A percentile compares a stretch with the other conserved stretches of the same genome.
These are phyloP conservation scores for Morone saxatilis DNA, from an alignment of 2,113 vertebrate genomes.

Conservation along the genomic window DNA sequence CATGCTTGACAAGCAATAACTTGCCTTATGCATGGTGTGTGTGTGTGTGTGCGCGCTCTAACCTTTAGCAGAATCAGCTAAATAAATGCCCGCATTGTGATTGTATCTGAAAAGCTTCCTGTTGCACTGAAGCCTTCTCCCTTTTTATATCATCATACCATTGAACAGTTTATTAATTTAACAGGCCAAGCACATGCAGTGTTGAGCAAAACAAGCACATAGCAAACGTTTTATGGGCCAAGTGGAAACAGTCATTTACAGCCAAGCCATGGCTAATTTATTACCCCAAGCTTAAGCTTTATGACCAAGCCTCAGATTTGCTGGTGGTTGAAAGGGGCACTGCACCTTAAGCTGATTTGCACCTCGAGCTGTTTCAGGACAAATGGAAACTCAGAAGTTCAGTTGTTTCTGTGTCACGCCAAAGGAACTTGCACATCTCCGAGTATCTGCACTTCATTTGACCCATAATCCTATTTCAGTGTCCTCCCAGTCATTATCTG, in stretches of 20 bases:
- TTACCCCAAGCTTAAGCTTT: slow-evolving; percentile 67
- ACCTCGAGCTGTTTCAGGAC: slow-evolving; percentile 56
- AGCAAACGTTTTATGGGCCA: slow-evolving; percentile 80
- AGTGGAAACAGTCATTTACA: slow-evolving; percentile 84
- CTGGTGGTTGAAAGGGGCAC: slow-evolving; percentile 67
- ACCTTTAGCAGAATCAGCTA: slow-evolving; percentile 48
- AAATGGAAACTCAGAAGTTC: slow-evolving; percentile 65
- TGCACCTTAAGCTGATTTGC: slow-evolving; percentile 72
- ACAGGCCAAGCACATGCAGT: slow-evolving; percentile 74
- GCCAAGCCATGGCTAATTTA: slow-evolving; percentile 82
- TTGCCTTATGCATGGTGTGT: slow-evolving; percentile 10
- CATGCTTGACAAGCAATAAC: slow-evolving; percentile 21
- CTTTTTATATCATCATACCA: slow-evolving; percentile 64
- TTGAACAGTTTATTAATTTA: slow-evolving; percentile 79
- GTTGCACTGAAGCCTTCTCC: slow-evolving; percentile 45
- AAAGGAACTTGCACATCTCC: slow-evolving; percentile 70
- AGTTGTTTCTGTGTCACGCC: slow-evolving; percentile 63
- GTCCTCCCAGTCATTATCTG: slow-evolving; percentile 79
- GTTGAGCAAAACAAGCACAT: slow-evolving; percentile 82
- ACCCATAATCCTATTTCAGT: slow-evolving; percentile 78
- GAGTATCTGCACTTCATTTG: slow-evolving; percentile 77
- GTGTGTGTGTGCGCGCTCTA: slow-evolving; percentile 15
- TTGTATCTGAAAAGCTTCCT: slow-evolving; percentile 73
- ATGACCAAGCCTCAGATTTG: slow-evolving; percentile 67
- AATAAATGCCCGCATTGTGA: slow-evolving; percentile 53